Evolutionary conservation across 2,113 vertebrate species (phyloP).

Genomic region (Epinephelus fuscoguttatus): DNA sequence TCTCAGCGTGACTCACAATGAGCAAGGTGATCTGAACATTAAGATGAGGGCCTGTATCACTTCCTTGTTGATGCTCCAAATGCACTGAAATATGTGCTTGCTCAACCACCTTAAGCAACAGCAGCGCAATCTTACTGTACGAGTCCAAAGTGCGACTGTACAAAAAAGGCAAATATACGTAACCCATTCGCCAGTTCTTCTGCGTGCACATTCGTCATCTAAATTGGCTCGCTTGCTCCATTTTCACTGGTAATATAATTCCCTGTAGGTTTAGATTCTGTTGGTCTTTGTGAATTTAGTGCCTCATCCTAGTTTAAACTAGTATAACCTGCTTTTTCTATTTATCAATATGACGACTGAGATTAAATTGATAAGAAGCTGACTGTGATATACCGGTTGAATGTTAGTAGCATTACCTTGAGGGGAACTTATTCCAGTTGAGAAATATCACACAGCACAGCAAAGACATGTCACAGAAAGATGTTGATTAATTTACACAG

Average conservation of each 20-base stretch:
- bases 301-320: slow-evolving; percentile 21
- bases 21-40: slow-evolving; percentile 34
- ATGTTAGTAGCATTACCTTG: not conserved
- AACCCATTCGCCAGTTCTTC: slow-evolving; percentile 79
- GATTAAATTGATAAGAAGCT: not conserved
- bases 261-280: slow-evolving; percentile 45
- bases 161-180: slow-evolving; percentile 66
- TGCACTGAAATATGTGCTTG: not conserved
- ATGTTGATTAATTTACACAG: slow-evolving; percentile 94
- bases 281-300: slow-evolving; percentile 41
- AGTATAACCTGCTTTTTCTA: not conserved
- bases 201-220: slow-evolving; percentile 48
- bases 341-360: slow-evolving; percentile 7
- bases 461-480: slow-evolving; percentile 22
- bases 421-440: not conserved
- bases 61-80: not conserved
- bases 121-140: not conserved
- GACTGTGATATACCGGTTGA: not conserved
- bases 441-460: not conserved
- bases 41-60: not conserved
- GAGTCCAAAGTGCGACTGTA: not conserved
- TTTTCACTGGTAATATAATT: slow-evolving; percentile 47
- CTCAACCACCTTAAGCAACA: not conserved
- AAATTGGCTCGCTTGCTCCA: slow-evolving; percentile 42
- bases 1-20: not conserved